phyloP scores from a whole-genome alignment of 2,113 vertebrate genomes.

The Anoplopoma fimbria region DNA sequence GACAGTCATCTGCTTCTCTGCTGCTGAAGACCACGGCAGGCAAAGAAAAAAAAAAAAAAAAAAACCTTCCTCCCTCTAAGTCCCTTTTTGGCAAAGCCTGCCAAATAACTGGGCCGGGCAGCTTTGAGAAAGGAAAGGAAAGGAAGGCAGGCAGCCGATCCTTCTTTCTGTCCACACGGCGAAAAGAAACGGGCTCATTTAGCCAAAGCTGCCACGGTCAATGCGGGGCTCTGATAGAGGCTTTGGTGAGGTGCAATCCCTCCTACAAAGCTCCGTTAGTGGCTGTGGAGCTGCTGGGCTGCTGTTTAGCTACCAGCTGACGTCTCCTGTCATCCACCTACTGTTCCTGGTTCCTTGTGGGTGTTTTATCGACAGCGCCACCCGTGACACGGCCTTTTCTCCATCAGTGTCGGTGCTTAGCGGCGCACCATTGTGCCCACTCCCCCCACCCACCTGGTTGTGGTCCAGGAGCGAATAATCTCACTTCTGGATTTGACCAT shows the following conservation, averaged over 20 bases:
- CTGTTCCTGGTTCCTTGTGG: conserved; percentile 58
- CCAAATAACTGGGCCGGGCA: conserved; percentile 78
- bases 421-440: conserved; percentile 53
- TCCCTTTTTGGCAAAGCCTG: conserved; percentile 78
- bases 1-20: conserved; percentile 83
- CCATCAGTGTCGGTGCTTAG: conserved; percentile 42
- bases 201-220: conserved; percentile 78
- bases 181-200: conserved; percentile 79
- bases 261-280: conserved; percentile 65
- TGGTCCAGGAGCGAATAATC: conserved; percentile 52
- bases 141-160: conserved; percentile 73
- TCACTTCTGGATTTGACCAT: conserved; percentile 45
- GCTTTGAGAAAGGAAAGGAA: conserved; percentile 75
- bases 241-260: conserved; percentile 76
- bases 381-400: conserved; percentile 52
- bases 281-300: conserved; percentile 57
- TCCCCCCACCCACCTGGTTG: conserved; percentile 48
- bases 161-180: conserved; percentile 81
- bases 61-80: conserved; percentile 74
- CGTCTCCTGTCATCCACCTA: conserved; percentile 65
- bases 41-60: conserved; percentile 63
- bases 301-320: conserved; percentile 52
- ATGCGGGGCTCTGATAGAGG: conserved; percentile 75
- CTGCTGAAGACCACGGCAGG: conserved; percentile 80
- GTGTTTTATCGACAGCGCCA: conserved; percentile 69